Base-by-base conservation (phyloP, 2,888 invertebrate genomes). In the Rhingia rostrata region DNA sequence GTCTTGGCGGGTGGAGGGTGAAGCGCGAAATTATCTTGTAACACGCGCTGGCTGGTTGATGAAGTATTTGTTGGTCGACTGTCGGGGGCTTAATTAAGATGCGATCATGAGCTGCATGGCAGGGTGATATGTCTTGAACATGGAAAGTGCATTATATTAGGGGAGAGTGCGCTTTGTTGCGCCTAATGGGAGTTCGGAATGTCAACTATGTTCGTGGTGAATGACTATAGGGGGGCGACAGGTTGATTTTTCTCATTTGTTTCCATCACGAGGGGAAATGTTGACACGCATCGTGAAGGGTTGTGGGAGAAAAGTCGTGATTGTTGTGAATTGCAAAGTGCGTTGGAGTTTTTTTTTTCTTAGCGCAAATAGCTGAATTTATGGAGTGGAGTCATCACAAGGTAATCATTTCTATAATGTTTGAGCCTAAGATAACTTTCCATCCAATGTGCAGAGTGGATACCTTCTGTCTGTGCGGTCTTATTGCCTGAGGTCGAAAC, bases 1-100 rank as follows among this genome's bases (percentile, higher is more conserved):
- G 56, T 35, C 39, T 35, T 33, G 30, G 22, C 45, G 4, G 4
- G 12, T 6, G 32, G 43, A 43, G 66, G 30, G 22, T 49, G 49
- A 45, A 66, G 41, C 33, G 53, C 43, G 43, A 45, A 56, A 67
- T 61, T 43, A 61, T 77, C 77, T 77, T 69, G 77, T 69, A 54
- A 63, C 54, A 61, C 61, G 69, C 69, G 66, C 66, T 22, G 30
- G 70, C 66, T 66, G 66, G 78, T 72, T 73, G 79, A 78, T 78
- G 64, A 58, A 78, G 78, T 72, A 79, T 72, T 64, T 64, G 41
- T 43, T 69, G 12, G 33, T 43, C 0, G 14, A n/a, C 43, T 56
- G 49, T 61, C 60, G 30, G 37, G 45, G 45, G 60, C 64, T 75
- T 81, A 81, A 81, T 81, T 81, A 81, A 81, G 81, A 70, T 66